Conservation (phyloP, 2,888 invertebrate species). For the Troides oblongomaculatus region DNA sequence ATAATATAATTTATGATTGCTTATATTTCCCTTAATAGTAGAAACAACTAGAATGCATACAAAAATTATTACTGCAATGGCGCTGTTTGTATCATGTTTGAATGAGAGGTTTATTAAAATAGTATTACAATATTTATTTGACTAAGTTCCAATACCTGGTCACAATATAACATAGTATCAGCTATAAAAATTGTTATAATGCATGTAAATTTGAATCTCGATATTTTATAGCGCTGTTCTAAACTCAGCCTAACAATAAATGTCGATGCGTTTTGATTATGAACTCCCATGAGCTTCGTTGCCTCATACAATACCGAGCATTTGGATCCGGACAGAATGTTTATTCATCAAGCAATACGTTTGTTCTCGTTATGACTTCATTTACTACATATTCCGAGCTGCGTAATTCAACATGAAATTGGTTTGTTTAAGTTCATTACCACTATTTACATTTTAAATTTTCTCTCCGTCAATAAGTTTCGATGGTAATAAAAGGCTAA, state of each 20-base stretch:
- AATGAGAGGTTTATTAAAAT: too few relatives aligned
- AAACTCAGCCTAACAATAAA: conserved; percentile 29
- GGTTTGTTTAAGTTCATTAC: conserved; percentile 40
- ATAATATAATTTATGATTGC: too few relatives aligned
- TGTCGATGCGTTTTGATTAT: conserved; percentile 35
- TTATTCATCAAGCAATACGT: conserved; percentile 50
- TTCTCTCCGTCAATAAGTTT: conserved; percentile 10
- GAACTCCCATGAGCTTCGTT: conserved; percentile 30
- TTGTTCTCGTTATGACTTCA: conserved; percentile 51
- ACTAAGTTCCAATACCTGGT: too few relatives aligned
- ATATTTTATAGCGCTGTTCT: conserved; percentile 19
- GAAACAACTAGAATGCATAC: too few relatives aligned
- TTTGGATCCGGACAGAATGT: conserved; percentile 44
- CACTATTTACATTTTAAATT: conserved; percentile 37
- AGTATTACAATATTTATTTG: too few relatives aligned
- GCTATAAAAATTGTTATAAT: too few relatives aligned
- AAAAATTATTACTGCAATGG: too few relatives aligned
- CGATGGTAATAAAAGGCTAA: conserved; percentile 1
- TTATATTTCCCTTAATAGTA: too few relatives aligned
- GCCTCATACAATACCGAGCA: conserved; percentile 41
- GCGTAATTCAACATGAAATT: conserved; percentile 37
- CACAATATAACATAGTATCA: too few relatives aligned
- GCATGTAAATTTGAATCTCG: conserved; percentile 10
- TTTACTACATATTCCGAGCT: conserved; percentile 40
- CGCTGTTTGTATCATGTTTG: too few relatives aligned